A percentile compares a stretch with the other conserved stretches of the same genome.
Evolutionary conservation across 2,797 vertebrate genomes (phyloP).

Genomic region (Oceanodroma leucorhoa): DNA sequence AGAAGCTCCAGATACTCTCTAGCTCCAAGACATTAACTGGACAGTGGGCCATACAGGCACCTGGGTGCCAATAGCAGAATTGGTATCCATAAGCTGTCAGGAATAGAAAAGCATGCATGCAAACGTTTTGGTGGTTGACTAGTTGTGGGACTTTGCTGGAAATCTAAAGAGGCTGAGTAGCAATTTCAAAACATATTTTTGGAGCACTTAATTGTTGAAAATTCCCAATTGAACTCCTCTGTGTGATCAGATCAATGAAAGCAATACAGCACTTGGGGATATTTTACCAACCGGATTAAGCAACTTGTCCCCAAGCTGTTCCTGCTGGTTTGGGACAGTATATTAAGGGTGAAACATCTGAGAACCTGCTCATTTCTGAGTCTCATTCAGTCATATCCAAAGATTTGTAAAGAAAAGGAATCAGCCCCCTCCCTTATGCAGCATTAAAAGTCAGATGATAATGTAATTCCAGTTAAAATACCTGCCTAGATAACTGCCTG

Average conservation of each 20-base stretch:
- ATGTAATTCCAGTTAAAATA: slow-evolving; percentile 39
- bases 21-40: not conserved
- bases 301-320: not conserved
- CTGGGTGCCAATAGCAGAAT: not conserved
- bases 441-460: not conserved
- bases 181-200: not conserved
- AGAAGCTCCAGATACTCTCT: not conserved
- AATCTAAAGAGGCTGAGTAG: not conserved
- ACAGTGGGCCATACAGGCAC: not conserved
- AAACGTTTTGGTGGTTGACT: not conserved
- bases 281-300: not conserved
- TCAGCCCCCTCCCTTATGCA: not conserved
- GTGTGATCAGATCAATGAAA: not conserved
- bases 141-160: not conserved
- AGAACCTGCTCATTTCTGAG: not conserved
- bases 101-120: not conserved
- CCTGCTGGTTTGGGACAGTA: not conserved
- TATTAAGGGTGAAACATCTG: not conserved
- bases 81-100: not conserved
- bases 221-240: not conserved
- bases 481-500: slow-evolving; percentile 43
- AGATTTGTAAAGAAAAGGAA: not conserved
- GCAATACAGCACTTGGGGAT: not conserved
- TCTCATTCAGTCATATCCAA: not conserved
- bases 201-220: not conserved